Evolutionary conservation across 2,888 invertebrate genomes (phyloP), one percentile per base, ranked within the genome.

Genomic region (Andrena dorsata): DNA sequence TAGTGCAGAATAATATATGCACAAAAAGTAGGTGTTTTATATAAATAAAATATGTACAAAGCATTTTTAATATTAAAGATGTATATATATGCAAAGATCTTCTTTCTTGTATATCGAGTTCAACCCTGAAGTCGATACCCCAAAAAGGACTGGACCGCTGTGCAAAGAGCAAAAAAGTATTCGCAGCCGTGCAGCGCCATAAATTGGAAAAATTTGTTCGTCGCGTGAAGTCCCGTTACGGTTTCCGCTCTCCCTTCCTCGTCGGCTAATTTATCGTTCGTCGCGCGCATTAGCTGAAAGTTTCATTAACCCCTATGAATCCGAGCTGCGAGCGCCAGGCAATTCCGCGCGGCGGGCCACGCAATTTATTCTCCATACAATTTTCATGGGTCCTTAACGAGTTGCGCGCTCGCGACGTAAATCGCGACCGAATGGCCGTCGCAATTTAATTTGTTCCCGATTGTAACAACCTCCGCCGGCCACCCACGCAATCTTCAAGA

Each of bases 331-430:
- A 61, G 74, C 76, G 73, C 76, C 72, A 66, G 80, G 71, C 82
- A 86, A 86, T 86, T 82, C 74, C 82, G 76, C 69, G 69, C 60
- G 70, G 65, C 75, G 73, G 79, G 49, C 79, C 81, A 65, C 76
- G 85, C 89, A 88, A 90, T 90, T 88, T 87, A 89, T 88, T 89
- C 85, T 82, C 87, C 78, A 82, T 84, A 81, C 83, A 88, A 87
- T 89, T 91, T 91, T 90, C 88, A 87, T 86, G 80, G 83, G 80
- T 86, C 63, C 90, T 90, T 90, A 90, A 91, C 89, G 90, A 90
- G 90, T 86, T 89, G 84, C 82, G 81, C 80, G 53, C 35, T 53
- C 60, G 78, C 49, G 71, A 61, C 76, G 78, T 78, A 70, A 71
- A 83, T 80, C 63, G 66, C 56, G 70, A 73, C 78, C 84, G 69